Percentiles rank a stretch among this genome's conserved stretches.
These are phyloP conservation scores for Hartigia nigra DNA, from an alignment of 2,888 invertebrate species.

Conservation along the genomic window DNA sequence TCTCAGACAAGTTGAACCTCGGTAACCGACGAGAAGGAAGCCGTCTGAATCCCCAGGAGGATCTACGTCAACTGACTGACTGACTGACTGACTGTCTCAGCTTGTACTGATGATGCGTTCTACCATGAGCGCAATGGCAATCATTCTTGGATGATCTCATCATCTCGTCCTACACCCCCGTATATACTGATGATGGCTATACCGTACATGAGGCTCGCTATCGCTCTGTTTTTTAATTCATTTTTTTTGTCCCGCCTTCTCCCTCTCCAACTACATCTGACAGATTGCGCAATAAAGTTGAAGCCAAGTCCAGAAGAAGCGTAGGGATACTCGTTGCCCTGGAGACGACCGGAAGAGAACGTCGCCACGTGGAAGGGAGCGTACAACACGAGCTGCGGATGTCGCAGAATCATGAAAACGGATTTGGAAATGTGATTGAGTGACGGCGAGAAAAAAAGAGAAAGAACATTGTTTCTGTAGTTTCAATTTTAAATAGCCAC, in stretches of 20 bases:
- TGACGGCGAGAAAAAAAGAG: not conserved
- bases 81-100: not conserved
- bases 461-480: not conserved
- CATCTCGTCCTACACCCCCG: conserved; percentile 51
- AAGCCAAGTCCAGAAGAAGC: not conserved
- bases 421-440: not conserved
- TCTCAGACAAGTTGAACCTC: not conserved
- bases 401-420: not conserved
- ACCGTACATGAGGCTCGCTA: conserved; percentile 37
- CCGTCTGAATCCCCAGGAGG: not conserved
- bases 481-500: not conserved
- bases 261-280: conserved; percentile 5
- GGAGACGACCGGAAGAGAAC: not conserved
- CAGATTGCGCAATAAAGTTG: not conserved
- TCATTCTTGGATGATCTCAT: conserved; percentile 53
- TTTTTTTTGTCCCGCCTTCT: conserved; percentile 11
- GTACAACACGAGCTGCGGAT: not conserved
- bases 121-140: not conserved
- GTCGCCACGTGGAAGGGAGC: not conserved
- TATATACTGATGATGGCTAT: conserved; percentile 46
- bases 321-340: not conserved
- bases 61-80: not conserved
- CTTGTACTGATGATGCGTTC: not conserved
- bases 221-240: conserved; percentile 17
- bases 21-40: not conserved